phyloP scores from a whole-genome alignment of 2,888 invertebrate genomes.

The Drosophila rellima region DNA sequence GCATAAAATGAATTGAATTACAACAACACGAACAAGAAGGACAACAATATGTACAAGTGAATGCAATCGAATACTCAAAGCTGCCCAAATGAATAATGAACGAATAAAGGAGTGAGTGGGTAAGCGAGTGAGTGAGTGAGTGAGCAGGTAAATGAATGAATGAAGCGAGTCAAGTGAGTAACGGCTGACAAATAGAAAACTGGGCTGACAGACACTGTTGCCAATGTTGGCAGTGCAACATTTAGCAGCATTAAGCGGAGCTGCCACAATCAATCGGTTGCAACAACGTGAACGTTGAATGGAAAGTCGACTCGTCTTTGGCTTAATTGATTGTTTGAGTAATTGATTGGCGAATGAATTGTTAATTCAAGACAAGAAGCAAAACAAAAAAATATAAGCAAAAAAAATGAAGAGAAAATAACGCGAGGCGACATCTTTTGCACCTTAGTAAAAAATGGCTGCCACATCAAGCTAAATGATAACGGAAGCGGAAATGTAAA shows the following conservation, averaged over 20 bases:
- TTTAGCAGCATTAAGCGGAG: constrained; percentile 12
- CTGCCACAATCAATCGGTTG: constrained; percentile 20
- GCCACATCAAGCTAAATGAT: constrained; percentile 35
- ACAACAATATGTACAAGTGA: not conserved
- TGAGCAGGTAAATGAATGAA: not conserved
- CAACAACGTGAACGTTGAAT: constrained; percentile 11
- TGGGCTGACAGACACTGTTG: not conserved
- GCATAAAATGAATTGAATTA: constrained; percentile 11
- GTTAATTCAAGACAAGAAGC: constrained; percentile 50
- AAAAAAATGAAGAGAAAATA: constrained; percentile 6
- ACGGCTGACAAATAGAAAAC: constrained; percentile 25
- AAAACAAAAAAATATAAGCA: constrained; percentile 18
- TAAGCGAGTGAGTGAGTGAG: not conserved
- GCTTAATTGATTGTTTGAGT: constrained; percentile 64
- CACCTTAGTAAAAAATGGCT: constrained; percentile 53
- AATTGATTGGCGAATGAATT: constrained; percentile 63
- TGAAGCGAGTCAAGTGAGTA: constrained; percentile 6
- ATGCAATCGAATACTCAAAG: constrained; percentile 16
- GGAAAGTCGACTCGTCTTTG: constrained; percentile 10
- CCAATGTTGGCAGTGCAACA: not conserved
- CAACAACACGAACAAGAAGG: not conserved
- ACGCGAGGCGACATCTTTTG: constrained; percentile 12
- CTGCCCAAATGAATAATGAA: constrained; percentile 15
- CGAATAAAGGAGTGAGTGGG: constrained; percentile 1
- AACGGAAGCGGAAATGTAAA: constrained; percentile 35